These are phyloP conservation scores for Mizuhopecten yessoensis DNA, from an alignment of 1,140 invertebrate genomes.

Conservation along the genomic window DNA sequence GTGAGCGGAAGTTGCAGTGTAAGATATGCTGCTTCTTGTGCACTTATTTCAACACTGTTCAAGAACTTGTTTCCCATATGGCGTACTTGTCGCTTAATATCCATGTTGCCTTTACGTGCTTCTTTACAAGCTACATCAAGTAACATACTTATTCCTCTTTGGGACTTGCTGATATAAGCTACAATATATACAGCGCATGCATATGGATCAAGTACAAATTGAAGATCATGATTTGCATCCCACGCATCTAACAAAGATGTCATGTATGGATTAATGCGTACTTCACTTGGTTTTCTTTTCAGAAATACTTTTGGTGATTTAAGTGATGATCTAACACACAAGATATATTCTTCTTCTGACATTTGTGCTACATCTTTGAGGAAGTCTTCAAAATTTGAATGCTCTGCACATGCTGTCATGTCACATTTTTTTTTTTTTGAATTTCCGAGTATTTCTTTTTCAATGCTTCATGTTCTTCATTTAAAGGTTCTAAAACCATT, in stretches of 20 bases:
- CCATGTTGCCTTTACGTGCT: slow-evolving; percentile 26
- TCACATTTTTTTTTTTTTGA: slow-evolving; percentile 49
- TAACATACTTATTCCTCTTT: slow-evolving; percentile 54
- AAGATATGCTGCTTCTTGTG: too few species aligned
- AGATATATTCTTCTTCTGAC: too few species aligned
- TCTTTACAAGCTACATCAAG: slow-evolving; percentile 46
- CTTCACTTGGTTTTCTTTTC: slow-evolving; percentile 48
- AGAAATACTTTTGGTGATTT: slow-evolving; percentile 52
- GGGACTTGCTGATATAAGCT: too few species aligned
- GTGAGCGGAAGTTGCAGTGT: too few species aligned
- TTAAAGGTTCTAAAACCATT: slow-evolving; percentile 58
- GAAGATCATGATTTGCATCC: too few species aligned
- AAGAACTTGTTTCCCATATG: too few species aligned
- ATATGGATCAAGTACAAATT: too few species aligned
- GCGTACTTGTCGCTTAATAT: neutral
- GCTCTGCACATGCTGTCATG: slow-evolving; percentile 47
- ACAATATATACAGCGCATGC: too few species aligned
- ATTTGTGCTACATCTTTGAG: slow-evolving; percentile 43
- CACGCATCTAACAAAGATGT: too few species aligned
- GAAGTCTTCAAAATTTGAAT: slow-evolving; percentile 48
- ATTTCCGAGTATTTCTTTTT: slow-evolving; percentile 56
- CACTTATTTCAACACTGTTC: too few species aligned
- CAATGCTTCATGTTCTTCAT: slow-evolving; percentile 44
- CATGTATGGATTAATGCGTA: neutral
- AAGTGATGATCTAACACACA: too few species aligned